Base-by-base conservation (phyloP, 2,797 vertebrate genomes). In the Darevskia mixta region DNA sequence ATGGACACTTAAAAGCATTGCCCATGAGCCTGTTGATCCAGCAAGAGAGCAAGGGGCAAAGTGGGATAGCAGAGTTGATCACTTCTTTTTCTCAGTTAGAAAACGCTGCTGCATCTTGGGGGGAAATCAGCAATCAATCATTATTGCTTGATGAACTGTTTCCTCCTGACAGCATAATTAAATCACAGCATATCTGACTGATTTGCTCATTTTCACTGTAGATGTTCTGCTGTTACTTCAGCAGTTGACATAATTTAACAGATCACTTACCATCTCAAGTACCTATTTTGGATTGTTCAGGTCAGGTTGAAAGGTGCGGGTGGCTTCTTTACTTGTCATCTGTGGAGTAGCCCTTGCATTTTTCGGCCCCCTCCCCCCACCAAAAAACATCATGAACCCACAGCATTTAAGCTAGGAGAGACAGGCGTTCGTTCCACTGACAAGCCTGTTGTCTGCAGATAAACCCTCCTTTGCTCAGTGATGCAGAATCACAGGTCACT, bases 1-100 rank as follows among this genome's bases (percentile, higher is more conserved):
- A 95, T 90, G 93, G 93, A 90, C 89, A 87, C 88, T 94, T 95
- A 91, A 82, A 96, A 95, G 90, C 90, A 83, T 92, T 94, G 83
- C 87, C 94, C 0, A 0, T 85, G 73, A 29, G 69, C 58, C 32
- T 13, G 5, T 94, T 94, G 88, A 89, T 93, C 80, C 86, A 84
- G 87, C 79, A 85, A 92, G 91, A 91, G 92, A 94, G 79, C 84
- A 81, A 79, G 66, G 79, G 88, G 71, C 84, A 85, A 6, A 0
- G 0, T 71, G 55, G 35, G 86, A 71, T 85, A 41, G 89, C 5
- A 55, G 49, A 20, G 5, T 87, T 72, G 61, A 13, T 4, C 87
- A 88, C 86, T 69, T 27, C 49, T 13, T 9, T 20, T 5, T 0
- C 0, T 0, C 41, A 72, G 55, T 7, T 7, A 72, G 82, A 61